phyloP scores from a whole-genome alignment of 2,888 invertebrate species.

The Drosophila anomelani region DNA sequence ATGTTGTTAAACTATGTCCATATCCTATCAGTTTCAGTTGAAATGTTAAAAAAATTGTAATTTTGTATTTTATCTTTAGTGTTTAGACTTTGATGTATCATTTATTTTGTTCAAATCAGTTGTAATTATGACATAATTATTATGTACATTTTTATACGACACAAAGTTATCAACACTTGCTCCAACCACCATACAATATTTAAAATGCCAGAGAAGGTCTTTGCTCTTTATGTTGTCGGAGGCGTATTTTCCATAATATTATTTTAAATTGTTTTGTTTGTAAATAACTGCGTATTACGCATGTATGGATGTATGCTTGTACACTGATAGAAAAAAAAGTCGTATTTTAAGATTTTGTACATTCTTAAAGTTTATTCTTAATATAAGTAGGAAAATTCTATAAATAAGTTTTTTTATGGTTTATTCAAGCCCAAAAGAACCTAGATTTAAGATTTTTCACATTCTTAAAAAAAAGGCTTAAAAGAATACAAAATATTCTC shows the following conservation, averaged over 20 bases:
- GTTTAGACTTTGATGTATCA: background rate
- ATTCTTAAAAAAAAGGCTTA: too few species aligned
- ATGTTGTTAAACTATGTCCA: background rate
- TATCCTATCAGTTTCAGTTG: background rate
- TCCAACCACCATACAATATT: background rate
- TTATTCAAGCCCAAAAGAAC: too few species aligned
- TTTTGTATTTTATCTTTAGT: background rate
- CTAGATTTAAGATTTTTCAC: too few species aligned
- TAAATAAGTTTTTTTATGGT: too few species aligned
- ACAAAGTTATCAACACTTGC: background rate
- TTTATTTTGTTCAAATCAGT: background rate
- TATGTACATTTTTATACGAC: too few species aligned
- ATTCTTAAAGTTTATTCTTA: too few species aligned
- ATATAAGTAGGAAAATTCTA: too few species aligned
- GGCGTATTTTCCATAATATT: slow-evolving; percentile 20
- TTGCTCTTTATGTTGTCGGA: slow-evolving; percentile 7
- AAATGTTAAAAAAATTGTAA: background rate
- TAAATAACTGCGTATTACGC: background rate
- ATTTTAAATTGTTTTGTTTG: background rate
- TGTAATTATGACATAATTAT: too few species aligned
- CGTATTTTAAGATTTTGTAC: too few species aligned
- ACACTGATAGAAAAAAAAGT: too few species aligned
- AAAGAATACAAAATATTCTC: too few species aligned
- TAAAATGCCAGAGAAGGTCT: slow-evolving; percentile 4
- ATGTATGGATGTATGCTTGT: too few species aligned